Percentiles rank a stretch among this genome's conserved stretches.
Conservation (phyloP, 2,797 vertebrate species). For the Catamblyrhynchus diadema region DNA sequence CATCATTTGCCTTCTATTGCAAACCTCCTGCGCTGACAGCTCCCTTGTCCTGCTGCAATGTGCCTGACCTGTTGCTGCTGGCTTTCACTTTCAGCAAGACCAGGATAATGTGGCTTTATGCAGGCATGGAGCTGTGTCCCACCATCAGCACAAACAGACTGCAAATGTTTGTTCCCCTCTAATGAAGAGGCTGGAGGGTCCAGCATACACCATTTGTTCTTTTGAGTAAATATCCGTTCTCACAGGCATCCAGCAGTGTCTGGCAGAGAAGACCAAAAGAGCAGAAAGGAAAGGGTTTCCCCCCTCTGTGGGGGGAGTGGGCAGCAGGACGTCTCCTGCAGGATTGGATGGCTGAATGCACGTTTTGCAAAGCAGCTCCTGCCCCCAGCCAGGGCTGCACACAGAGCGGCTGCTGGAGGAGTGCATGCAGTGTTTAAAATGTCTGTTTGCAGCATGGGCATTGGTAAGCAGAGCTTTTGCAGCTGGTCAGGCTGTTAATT, state of each 20-base stretch:
- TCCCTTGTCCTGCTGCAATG: background rate
- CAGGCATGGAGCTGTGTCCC: background rate
- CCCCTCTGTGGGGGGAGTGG: background rate
- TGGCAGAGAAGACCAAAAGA: conserved; percentile 27
- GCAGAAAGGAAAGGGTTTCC: background rate
- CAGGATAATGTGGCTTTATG: background rate
- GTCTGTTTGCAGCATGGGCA: background rate
- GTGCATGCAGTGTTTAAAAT: background rate
- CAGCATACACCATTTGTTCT: background rate
- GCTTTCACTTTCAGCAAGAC: background rate
- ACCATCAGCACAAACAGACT: background rate
- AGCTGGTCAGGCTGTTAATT: background rate
- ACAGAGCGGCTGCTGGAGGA: rapidly evolving
- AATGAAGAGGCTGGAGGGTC: background rate
- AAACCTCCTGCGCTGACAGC: background rate
- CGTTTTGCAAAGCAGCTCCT: background rate
- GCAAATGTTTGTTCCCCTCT: conserved; percentile 29
- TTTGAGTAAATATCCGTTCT: conserved; percentile 44
- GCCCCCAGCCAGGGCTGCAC: rapidly evolving
- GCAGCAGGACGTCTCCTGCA: background rate
- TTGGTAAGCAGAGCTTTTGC: background rate
- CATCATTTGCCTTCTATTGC: background rate
- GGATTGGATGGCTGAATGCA: background rate
- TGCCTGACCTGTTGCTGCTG: background rate
- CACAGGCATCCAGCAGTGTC: conserved; percentile 12